Evolutionary conservation across 2,113 vertebrate species (phyloP), one percentile per base, ranked within the genome.

Genomic region (Psephotus haematonotus): DNA sequence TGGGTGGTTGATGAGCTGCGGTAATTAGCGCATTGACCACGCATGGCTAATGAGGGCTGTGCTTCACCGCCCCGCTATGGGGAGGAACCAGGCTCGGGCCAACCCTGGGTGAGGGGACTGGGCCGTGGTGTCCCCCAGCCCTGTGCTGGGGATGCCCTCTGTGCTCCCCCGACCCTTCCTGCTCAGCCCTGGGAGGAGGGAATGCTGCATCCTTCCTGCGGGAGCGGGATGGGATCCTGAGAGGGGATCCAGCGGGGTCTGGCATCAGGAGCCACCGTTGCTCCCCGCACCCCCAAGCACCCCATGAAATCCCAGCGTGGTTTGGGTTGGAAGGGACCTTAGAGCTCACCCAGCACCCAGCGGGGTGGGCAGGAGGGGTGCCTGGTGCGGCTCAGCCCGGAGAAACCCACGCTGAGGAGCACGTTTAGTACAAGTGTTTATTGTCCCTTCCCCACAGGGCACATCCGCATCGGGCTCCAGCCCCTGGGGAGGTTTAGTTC

Each of bases 371-470:
- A 59, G 55, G 13, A 23, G 19, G 13, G 57, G 57, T n/a, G 57
- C 57, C 13, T 17, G 50, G 8, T 4, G 25, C 60, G 8, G 35
- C 31, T 17, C 52, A 37, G 52, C 41, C n/a, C 3, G 1, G 28
- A 77, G 75, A 47, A 27, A 41, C 2, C 63, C 6, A 1, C 16
- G 1, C 3, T 4, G 29, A 33, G 20, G 41, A 70, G n/a, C 14
- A 2, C 7, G 18, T 92, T 98, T 98, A 97, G 98, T 97, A 92
- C 91, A 96, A 95, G 86, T 86, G 72, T 98, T 98, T 98, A 98
- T 97, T 98, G 86, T 94, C 75, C 55, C 65, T 85, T 68, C 47
- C 86, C 75, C 11, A 69, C 55, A 88, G 97, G 93, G 92, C 41
- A 31, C 92, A 83, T 81, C 67, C 8, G 88, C 92, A 75, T 15